phyloP scores from a whole-genome alignment of 2,797 vertebrate species.

The Pseudochirops corinnae region DNA sequence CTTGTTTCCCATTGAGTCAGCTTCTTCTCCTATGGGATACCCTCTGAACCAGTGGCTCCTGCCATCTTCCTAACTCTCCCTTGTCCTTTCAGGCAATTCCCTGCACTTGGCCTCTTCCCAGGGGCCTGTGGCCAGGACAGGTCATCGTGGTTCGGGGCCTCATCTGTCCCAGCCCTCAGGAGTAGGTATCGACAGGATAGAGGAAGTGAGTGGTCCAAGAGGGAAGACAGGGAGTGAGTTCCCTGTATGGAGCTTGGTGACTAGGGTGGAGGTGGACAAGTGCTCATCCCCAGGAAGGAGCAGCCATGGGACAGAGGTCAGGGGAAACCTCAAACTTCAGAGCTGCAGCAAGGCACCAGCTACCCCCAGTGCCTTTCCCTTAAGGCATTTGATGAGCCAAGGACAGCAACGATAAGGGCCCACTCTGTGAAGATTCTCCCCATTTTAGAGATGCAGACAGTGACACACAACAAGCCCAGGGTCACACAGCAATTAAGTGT shows the following conservation, averaged over 20 bases:
- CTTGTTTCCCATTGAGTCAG: background rate
- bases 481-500: background rate
- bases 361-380: background rate
- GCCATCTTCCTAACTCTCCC: background rate
- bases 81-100: conserved; percentile 67
- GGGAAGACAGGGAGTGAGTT: background rate
- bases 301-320: background rate
- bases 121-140: conserved; percentile 77
- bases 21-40: background rate
- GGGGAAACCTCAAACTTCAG: background rate
- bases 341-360: background rate
- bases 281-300: too few species aligned
- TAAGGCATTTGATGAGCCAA: background rate
- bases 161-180: conserved; percentile 71
- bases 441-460: background rate
- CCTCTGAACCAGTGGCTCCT: background rate
- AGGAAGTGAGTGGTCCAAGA: background rate
- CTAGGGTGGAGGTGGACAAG: background rate
- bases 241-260: background rate
- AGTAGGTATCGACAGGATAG: conserved; percentile 70
- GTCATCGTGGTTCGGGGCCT: conserved; percentile 75
- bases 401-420: too few species aligned
- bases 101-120: conserved; percentile 64
- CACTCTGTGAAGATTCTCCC: background rate
- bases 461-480: background rate